Evolutionary conservation across 2,113 vertebrate species (phyloP), one percentile per base, ranked within the genome.

Genomic region (Myxocyprinus asiaticus): DNA sequence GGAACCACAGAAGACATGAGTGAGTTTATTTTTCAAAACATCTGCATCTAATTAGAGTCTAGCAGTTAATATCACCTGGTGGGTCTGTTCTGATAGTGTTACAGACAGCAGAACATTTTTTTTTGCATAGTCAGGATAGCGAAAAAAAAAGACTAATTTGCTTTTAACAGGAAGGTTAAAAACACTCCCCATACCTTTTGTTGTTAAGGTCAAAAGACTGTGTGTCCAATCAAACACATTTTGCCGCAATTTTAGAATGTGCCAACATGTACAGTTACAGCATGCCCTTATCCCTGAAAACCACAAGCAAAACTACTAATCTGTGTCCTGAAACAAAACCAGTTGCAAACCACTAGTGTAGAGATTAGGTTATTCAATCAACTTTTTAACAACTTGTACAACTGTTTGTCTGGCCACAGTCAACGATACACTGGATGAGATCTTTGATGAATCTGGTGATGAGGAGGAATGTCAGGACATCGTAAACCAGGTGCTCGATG

Each of bases 1-100:
- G 96, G 93, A 85, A 98, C 99, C 96, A 97, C 96, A 0, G 97
- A 99, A 88, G 97, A 99, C 83, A 96, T 98, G 97, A 97, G 97
- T 99, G 15, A 76, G 83, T 33, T 8, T 7, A 51, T 6, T 64
- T 47, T 67, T 67, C 47, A 48, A 6, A 48, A 48, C 6, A 48
- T 6, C 5, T 48, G 6, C 7, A 0, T 8, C 47, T 48, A 48
- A 48, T 48, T 48, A 48, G 6, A 7, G 47, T 48, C 22, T 33
- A 33, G 22, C 22, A 33, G 22, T 33, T 33, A 33, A 33, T 3
- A 33, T 33, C 22, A 33, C 22, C 22, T 33, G 22, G 22, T 1
- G n/a, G n/a, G n/a, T n/a, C n/a, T n/a, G n/a, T n/a, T n/a, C n/a
- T n/a, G n/a, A n/a, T n/a, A n/a, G n/a, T n/a, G n/a, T n/a, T n/a